Percentiles rank a stretch among this genome's conserved stretches.
phyloP scores from a whole-genome alignment of 2,888 invertebrate genomes.

The Pammene aurita region DNA sequence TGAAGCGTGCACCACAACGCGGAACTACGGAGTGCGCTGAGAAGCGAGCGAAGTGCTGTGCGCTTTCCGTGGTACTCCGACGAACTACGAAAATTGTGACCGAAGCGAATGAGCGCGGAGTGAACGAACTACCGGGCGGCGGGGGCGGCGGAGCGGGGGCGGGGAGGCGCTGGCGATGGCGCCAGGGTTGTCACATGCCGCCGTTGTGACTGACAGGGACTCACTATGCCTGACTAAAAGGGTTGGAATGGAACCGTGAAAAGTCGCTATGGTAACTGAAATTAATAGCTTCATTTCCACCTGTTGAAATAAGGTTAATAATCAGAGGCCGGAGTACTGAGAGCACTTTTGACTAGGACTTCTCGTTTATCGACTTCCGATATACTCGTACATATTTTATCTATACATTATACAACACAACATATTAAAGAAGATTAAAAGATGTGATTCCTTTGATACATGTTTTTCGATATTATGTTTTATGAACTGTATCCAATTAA shows the following conservation, averaged over 20 bases:
- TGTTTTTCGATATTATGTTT: no score
- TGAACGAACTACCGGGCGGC: slow-evolving; percentile 39
- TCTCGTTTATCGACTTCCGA: no score
- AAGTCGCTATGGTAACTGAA: slow-evolving; percentile 8
- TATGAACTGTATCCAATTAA: no score
- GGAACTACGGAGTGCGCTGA: slow-evolving; percentile 32
- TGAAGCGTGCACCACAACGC: slow-evolving; percentile 30
- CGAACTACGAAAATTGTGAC: slow-evolving; percentile 15
- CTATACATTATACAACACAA: no score
- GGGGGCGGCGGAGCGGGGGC: slow-evolving; percentile 43
- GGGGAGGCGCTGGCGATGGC: slow-evolving; percentile 39
- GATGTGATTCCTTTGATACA: no score
- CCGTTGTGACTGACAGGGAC: not conserved
- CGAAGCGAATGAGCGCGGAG: slow-evolving; percentile 19
- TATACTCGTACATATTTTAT: no score
- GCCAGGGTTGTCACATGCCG: slow-evolving; percentile 31
- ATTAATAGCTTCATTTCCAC: not conserved
- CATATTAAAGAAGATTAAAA: no score
- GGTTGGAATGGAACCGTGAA: not conserved
- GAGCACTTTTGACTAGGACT: no score
- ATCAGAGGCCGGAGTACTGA: no score
- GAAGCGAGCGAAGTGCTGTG: slow-evolving; percentile 18
- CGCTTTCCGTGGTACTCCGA: slow-evolving; percentile 42
- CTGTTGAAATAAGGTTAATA: not conserved
- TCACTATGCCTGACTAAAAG: not conserved